Conservation (phyloP, 1,140 invertebrate species). For the Drosophila ananassae region DNA sequence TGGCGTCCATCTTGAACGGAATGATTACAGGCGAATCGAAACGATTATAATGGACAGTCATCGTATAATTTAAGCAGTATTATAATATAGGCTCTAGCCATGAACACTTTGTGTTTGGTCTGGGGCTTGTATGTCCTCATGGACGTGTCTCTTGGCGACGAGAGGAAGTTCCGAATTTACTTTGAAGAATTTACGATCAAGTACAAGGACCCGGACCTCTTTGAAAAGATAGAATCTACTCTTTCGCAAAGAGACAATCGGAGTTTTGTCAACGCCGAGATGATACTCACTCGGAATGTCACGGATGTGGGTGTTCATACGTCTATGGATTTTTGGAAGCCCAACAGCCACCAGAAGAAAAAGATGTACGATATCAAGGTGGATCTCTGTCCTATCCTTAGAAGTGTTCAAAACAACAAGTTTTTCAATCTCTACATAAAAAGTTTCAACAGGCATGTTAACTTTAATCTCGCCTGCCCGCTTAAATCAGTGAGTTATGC, state of each 20-base stretch:
- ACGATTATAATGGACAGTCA: neutral
- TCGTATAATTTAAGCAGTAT: neutral
- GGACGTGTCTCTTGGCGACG: neutral
- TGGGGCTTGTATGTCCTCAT: slow-evolving; percentile 16
- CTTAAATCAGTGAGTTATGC: slow-evolving; percentile 29
- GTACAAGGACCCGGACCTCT: slow-evolving; percentile 7
- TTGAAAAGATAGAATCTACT: neutral
- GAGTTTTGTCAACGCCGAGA: slow-evolving; percentile 21
- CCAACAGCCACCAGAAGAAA: slow-evolving; percentile 5
- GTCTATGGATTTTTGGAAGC: slow-evolving; percentile 29
- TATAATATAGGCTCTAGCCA: slow-evolving; percentile 17
- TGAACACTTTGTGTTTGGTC: slow-evolving; percentile 24
- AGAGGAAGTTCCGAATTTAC: slow-evolving; percentile 24
- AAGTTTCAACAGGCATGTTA: slow-evolving; percentile 30
- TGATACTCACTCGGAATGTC: slow-evolving; percentile 25
- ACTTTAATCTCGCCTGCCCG: slow-evolving; percentile 29
- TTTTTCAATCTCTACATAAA: slow-evolving; percentile 33
- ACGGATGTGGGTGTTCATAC: slow-evolving; percentile 17
- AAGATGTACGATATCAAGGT: slow-evolving; percentile 41
- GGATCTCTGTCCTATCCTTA: slow-evolving; percentile 33
- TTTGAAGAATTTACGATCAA: slow-evolving; percentile 31
- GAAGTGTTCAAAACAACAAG: slow-evolving; percentile 32
- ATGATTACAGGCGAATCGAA: neutral
- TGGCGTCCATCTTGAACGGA: slow-evolving; percentile 18
- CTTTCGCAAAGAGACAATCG: slow-evolving; percentile 25